Evolutionary conservation across 2,797 vertebrate species (phyloP).

Genomic region (Sebastes kiyomatsui): DNA sequence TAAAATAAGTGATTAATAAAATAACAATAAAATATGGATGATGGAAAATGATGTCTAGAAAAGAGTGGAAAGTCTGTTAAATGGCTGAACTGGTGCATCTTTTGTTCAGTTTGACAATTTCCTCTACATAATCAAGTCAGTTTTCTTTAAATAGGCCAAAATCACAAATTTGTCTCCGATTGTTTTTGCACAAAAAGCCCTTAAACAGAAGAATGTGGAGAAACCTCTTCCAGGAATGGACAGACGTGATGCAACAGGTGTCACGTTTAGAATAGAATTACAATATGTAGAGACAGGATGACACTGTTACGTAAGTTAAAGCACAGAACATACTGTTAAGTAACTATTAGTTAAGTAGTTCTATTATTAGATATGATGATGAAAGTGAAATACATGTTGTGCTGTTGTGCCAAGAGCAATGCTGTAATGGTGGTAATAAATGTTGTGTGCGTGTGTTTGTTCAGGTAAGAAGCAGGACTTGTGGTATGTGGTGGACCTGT

Average conservation of each 20-base stretch:
- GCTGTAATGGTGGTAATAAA: not conserved
- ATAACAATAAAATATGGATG: too few relatives aligned
- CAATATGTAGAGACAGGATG: not conserved
- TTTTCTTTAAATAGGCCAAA: not conserved
- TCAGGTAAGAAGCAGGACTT: conserved; percentile 98
- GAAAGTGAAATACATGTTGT: not conserved
- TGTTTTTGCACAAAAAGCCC: not conserved
- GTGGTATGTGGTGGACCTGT: conserved; percentile 95
- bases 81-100: not conserved
- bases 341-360: not conserved
- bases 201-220: not conserved
- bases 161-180: not conserved
- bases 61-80: too few relatives aligned
- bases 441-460: not conserved
- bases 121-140: not conserved
- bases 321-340: not conserved
- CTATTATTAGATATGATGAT: not conserved
- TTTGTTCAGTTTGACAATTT: not conserved
- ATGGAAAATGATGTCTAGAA: too few relatives aligned
- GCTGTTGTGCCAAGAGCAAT: not conserved
- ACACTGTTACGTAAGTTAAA: not conserved
- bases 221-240: not conserved
- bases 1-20: too few relatives aligned
- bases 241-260: not conserved
- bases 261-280: not conserved